phyloP scores from a whole-genome alignment of 2,888 invertebrate genomes.

The Ophraella communa region DNA sequence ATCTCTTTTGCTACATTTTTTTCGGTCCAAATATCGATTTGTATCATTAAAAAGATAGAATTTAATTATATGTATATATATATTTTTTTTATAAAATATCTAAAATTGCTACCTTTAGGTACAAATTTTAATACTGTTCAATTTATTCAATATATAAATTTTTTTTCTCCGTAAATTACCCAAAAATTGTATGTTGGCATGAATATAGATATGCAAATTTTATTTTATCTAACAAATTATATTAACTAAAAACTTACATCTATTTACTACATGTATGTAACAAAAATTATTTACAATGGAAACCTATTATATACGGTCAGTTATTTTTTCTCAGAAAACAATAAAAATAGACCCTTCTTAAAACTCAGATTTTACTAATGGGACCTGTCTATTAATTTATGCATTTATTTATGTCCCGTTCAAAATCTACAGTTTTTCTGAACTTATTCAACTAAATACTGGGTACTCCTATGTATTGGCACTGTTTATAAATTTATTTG shows the following conservation, averaged over 20 bases:
- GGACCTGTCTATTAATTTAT: too few species aligned
- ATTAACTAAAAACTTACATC: conserved; percentile 44
- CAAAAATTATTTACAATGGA: conserved; percentile 43
- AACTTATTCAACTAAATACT: too few species aligned
- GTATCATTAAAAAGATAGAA: conserved; percentile 56
- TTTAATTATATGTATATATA: conserved; percentile 56
- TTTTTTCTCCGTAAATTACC: conserved; percentile 44
- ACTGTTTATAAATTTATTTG: too few species aligned
- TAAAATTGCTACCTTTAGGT: conserved; percentile 60
- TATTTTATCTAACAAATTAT: conserved; percentile 48
- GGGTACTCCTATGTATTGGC: too few species aligned
- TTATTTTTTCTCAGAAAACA: conserved; percentile 25
- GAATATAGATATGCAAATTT: conserved; percentile 57
- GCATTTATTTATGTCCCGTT: too few species aligned
- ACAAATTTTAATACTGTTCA: conserved; percentile 61
- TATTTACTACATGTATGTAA: conserved; percentile 46
- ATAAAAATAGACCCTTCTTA: conserved; percentile 3
- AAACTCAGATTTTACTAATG: background rate
- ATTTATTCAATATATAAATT: conserved; percentile 54
- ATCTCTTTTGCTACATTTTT: background rate
- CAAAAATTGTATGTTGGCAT: conserved; percentile 53
- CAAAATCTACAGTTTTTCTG: too few species aligned
- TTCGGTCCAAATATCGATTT: conserved; percentile 54
- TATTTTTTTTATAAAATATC: conserved; percentile 59
- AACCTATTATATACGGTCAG: conserved; percentile 27